Percentiles rank a stretch among this genome's conserved stretches.
Evolutionary conservation across 2,113 vertebrate species (phyloP).

Genomic region (Irena cyanogastra): DNA sequence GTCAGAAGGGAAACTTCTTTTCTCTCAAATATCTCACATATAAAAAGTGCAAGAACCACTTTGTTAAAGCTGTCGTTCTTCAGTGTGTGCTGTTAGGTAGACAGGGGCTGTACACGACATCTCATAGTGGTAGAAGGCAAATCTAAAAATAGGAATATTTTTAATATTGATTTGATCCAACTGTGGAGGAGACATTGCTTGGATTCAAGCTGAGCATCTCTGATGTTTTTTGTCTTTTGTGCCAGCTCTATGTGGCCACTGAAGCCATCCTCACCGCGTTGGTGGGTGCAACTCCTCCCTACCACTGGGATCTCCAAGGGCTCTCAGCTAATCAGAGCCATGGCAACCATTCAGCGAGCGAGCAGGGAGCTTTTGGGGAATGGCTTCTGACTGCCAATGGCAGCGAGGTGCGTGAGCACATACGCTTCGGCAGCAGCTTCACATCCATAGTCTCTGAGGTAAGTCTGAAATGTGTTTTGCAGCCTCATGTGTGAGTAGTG

Average conservation of each 20-base stretch:
- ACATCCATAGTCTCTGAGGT: conserved; percentile 82
- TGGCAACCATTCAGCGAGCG: conserved; percentile 31
- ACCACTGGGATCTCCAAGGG: conserved; percentile 73
- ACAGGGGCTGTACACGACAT: neutral
- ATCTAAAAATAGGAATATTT: neutral
- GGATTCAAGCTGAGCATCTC: neutral
- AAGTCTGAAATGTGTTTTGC: neutral
- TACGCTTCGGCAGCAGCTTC: conserved; percentile 73
- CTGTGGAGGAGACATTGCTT: neutral
- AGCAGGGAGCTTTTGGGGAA: conserved; percentile 58
- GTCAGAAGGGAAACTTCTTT: neutral
- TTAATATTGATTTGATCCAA: neutral
- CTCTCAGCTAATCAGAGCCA: conserved; percentile 64
- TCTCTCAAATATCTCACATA: neutral
- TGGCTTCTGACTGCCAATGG: conserved; percentile 73
- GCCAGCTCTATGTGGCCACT: conserved; percentile 76
- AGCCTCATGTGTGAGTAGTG: neutral
- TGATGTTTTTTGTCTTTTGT: conserved; percentile 5
- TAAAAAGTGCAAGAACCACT: neutral
- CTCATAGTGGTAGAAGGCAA: neutral
- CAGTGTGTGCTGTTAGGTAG: neutral
- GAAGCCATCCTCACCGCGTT: conserved; percentile 76
- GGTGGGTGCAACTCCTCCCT: conserved; percentile 73
- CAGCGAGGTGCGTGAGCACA: conserved; percentile 63
- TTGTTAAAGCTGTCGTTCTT: neutral